phyloP scores from a whole-genome alignment of 2,888 invertebrate species.

The Emmelina monodactyla region DNA sequence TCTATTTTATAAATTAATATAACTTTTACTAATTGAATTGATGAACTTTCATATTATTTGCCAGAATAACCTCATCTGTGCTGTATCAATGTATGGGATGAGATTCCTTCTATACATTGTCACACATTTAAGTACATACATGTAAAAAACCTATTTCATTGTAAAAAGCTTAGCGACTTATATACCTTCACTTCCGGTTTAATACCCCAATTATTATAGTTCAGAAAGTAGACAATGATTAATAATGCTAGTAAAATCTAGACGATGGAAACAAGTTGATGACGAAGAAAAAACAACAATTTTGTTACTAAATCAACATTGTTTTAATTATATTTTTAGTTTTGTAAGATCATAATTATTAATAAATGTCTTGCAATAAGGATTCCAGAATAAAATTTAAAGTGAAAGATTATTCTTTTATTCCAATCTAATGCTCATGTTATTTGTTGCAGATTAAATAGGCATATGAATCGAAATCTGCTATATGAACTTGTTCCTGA shows the following conservation, averaged over 20 bases:
- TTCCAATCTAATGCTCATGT: conserved; percentile 2
- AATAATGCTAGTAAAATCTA: no score
- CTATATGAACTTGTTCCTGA: conserved; percentile 75
- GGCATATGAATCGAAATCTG: conserved; percentile 69
- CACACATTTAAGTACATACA: conserved; percentile 20
- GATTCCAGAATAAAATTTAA: conserved; percentile 48
- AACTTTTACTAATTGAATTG: conserved; percentile 1
- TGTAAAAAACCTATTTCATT: conserved; percentile 13
- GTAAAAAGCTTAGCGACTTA: no score
- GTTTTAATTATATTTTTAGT: background rate
- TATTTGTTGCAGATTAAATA: conserved; percentile 32
- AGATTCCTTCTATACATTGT: conserved; percentile 36
- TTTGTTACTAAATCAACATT: background rate
- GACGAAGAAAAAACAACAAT: no score
- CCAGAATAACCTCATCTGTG: conserved; percentile 8
- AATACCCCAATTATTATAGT: no score
- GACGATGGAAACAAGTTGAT: no score
- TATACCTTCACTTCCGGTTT: no score
- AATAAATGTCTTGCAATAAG: conserved; percentile 27
- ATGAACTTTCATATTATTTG: background rate
- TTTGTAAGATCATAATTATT: conserved; percentile 2
- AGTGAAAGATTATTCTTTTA: conserved; percentile 24
- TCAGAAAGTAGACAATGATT: no score
- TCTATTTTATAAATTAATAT: background rate
- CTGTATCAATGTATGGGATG: conserved; percentile 36